phyloP scores from a whole-genome alignment of 2,113 vertebrate genomes.

The Paramormyrops kingsleyae region DNA sequence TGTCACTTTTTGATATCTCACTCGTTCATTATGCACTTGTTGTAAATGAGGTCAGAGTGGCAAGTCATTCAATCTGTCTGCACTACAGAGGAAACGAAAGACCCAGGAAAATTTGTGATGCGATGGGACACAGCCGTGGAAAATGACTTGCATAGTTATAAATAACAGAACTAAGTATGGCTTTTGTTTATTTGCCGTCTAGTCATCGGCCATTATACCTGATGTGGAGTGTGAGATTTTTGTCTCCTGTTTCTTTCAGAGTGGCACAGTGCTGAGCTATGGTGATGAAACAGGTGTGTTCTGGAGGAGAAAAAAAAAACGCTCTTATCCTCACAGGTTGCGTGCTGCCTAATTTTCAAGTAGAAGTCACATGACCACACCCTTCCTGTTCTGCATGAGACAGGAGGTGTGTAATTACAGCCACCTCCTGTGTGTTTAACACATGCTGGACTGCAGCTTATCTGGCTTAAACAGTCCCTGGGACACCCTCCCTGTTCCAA shows the following conservation, averaged over 20 bases:
- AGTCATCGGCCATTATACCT: background rate
- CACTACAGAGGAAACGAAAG: background rate
- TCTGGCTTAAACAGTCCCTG: background rate
- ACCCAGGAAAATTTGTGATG: background rate
- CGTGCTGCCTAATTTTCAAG: background rate
- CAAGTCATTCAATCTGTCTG: background rate
- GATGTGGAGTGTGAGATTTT: background rate
- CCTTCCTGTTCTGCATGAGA: background rate
- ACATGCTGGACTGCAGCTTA: background rate
- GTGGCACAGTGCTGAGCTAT: background rate
- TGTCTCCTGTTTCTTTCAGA: background rate
- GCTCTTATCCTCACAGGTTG: background rate
- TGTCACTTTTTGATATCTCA: background rate
- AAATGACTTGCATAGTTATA: background rate
- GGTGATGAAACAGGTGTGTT: background rate
- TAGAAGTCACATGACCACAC: background rate
- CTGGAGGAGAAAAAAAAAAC: background rate
- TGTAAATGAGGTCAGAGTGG: background rate
- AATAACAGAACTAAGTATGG: background rate
- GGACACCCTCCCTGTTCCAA: background rate
- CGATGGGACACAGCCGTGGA: background rate
- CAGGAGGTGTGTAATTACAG: background rate
- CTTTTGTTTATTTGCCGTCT: background rate
- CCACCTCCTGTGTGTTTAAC: background rate
- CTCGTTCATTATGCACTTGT: background rate